Evolutionary conservation across 2,113 vertebrate species (phyloP), one percentile per base, ranked within the genome.

Genomic region (Peromyscus maniculatus): DNA sequence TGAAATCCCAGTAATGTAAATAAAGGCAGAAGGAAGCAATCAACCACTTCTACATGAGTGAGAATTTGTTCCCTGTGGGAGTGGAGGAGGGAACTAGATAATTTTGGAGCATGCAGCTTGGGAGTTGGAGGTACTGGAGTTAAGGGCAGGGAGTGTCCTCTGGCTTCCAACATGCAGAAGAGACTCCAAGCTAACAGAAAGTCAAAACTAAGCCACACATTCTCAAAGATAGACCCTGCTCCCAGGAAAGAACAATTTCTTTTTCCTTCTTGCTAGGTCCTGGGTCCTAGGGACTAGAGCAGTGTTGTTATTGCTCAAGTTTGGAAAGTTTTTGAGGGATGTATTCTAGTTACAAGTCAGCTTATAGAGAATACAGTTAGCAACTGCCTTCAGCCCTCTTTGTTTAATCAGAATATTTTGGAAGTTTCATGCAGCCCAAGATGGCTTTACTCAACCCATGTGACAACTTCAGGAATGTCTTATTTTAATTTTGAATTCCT

Each of bases 401-500:
- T 94, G 79, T 91, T 71, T 82, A 87, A 59, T 71, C 77, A 74
- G 75, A 91, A 55, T 74, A 92, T 79, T 93, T 95, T 71, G 87
- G 31, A 97, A 94, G 62, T 83, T 97, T 96, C 62, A 64, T 9
- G 8, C 67, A 83, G 94, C 82, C 84, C 49, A 96, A 78, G 89
- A 89, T 92, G n/a, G n/a, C 16, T 83, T 97, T 87, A 96, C 62
- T 72, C 19, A 87, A 9, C 22, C 96, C 69, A 92, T 19, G 49
- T 77, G 80, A 71, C 33, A 90, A 71, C 95, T 96, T 93, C 49
- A 89, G 77, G 92, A 97, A 92, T 72, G 55, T 67, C 66, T 96
- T 64, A 31, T 80, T 94, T 97, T 96, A 94, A 93, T 92, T 95
- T 95, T 74, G 89, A 80, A 88, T 89, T 91, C 52, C 31, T 97